Evolutionary conservation across 1,140 invertebrate genomes (phyloP).

Genomic region (Diachasma alloeum): DNA sequence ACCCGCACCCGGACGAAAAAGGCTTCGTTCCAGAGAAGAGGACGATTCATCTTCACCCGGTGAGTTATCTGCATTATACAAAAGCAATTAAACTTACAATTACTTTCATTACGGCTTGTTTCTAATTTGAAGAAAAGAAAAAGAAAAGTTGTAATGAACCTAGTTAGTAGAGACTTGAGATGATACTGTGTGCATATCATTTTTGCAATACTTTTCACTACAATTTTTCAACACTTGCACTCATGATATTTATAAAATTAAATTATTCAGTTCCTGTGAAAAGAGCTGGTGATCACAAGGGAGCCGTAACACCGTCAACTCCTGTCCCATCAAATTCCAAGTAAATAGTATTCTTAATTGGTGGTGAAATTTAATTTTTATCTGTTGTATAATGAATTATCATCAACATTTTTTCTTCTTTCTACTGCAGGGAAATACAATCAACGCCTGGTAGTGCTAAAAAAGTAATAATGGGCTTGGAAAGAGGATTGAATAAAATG

Average conservation of each 20-base stretch:
- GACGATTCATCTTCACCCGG: constrained; percentile 60
- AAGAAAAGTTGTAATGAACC: constrained; percentile 37
- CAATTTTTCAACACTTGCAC: not conserved
- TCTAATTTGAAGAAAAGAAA: constrained; percentile 48
- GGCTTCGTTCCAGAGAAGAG: constrained; percentile 56
- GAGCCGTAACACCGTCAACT: constrained; percentile 41
- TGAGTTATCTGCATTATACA: constrained; percentile 44
- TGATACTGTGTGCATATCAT: constrained; percentile 45
- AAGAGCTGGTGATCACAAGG: constrained; percentile 28
- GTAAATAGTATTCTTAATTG: not conserved
- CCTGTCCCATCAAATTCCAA: not conserved
- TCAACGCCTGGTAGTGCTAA: constrained; percentile 67
- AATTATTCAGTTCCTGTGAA: constrained; percentile 47
- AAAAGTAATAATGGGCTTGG: constrained; percentile 75
- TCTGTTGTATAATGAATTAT: too few relatives aligned
- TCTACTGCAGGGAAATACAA: constrained; percentile 35
- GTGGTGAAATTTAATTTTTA: too few relatives aligned
- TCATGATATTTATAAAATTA: not conserved
- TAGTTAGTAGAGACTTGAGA: constrained; percentile 53
- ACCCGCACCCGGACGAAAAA: constrained; percentile 51
- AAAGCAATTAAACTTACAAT: constrained; percentile 36
- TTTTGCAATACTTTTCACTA: not conserved
- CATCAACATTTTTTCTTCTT: not conserved
- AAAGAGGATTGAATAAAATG: constrained; percentile 74
- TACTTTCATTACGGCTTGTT: constrained; percentile 40